Evolutionary conservation across 1,140 invertebrate species (phyloP).

Genomic region (Drosophila aff.): DNA sequence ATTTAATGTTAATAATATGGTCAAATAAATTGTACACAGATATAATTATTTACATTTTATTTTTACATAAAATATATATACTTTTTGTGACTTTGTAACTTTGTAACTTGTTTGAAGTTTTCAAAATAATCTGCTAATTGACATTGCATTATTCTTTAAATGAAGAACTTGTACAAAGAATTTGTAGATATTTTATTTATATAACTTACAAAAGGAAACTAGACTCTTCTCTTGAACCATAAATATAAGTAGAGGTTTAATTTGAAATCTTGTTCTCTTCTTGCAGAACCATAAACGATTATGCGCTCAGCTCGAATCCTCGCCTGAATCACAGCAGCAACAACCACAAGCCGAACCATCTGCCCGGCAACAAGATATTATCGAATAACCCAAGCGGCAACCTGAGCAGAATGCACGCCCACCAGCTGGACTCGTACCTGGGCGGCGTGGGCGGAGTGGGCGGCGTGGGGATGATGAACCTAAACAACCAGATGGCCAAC

Average conservation of each 20-base stretch:
- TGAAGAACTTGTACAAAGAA: not conserved
- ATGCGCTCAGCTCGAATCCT: slow-evolving; percentile 68
- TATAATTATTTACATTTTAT: no score
- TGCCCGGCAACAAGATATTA: slow-evolving; percentile 37
- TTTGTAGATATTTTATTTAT: not conserved
- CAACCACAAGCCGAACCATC: slow-evolving; percentile 39
- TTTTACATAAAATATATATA: no score
- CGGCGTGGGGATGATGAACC: slow-evolving; percentile 38
- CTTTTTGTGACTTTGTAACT: no score
- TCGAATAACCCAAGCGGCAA: slow-evolving; percentile 33
- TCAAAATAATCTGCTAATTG: no score
- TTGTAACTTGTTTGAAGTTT: no score
- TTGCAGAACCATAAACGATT: slow-evolving; percentile 73
- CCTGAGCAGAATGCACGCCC: slow-evolving; percentile 71
- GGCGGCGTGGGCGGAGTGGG: slow-evolving; percentile 60
- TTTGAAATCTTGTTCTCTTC: not conserved
- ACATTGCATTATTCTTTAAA: not conserved
- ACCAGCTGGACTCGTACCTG: slow-evolving; percentile 73
- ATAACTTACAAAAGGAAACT: not conserved
- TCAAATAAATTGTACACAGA: no score
- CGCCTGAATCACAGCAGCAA: slow-evolving; percentile 38
- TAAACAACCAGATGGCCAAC: slow-evolving; percentile 39
- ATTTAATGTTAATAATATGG: not conserved
- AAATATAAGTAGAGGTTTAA: not conserved
- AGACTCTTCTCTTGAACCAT: no score